Evolutionary conservation across 2,888 invertebrate genomes (phyloP), one percentile per base, ranked within the genome.

Genomic region (Scaptomyza parva): DNA sequence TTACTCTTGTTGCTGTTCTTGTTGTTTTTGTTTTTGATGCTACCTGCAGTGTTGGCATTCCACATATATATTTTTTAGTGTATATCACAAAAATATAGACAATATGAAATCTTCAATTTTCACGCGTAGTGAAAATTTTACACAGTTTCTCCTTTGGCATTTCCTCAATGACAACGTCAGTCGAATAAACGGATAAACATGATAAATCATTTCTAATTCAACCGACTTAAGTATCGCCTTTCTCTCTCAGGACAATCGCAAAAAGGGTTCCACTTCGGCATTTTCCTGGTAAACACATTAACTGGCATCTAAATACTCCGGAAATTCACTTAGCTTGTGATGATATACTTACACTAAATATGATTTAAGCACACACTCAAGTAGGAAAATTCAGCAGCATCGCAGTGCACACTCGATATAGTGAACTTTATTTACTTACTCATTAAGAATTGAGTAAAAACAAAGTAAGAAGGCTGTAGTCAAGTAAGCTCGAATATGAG

Each of bases 121-220:
- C 6, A 22, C 22, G 12, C 20, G 1, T 48, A 30, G 22, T 40
- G 24, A 30, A 18, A 12, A 43, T 65, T 55, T 65, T 22, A 30
- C 40, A 24, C 62, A 24, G 22, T 11, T 43, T n/a, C 37, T 9
- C 7, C 28, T 7, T 40, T 60, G 43, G 35, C 75, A 76, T 70
- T 72, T 72, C 72, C 76, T 63, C 76, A 40, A 70, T 70, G 70
- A 70, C 70, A 59, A 40, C 11, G 69, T 43, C 53, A 64, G 18
- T 44, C n/a, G 8, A n/a, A n/a, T n/a, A n/a, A 9, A 28, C 28
- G 14, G 14, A 52, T 48, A 44, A 39, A 59, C 28, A 69, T 68
- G 70, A 68, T 69, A 60, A 60, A 68, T 68, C 61, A 61, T 54
- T 69, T 40, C 44, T 58, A 67, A 43, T 44, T 2, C 12, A 26